A percentile compares a stretch with the other conserved stretches of the same genome.
These are phyloP conservation scores for Lycodopsis pacificus DNA, from an alignment of 2,797 vertebrate species.

Conservation along the genomic window DNA sequence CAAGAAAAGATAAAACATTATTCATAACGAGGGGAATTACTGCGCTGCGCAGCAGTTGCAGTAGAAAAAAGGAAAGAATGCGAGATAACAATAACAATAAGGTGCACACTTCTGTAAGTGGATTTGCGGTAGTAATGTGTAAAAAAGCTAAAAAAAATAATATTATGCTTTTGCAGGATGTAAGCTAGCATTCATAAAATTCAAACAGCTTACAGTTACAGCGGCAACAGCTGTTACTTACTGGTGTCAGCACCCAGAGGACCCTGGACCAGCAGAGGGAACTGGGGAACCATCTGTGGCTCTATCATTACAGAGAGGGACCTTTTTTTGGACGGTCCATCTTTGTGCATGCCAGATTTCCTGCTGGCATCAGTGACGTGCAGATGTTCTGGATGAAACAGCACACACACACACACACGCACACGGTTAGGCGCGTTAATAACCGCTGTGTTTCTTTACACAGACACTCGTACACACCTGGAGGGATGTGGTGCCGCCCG, in stretches of 20 bases:
- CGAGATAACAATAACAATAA: too few species aligned
- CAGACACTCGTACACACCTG: slow-evolving; percentile 39
- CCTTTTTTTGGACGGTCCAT: slow-evolving; percentile 28
- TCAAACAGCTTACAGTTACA: background rate
- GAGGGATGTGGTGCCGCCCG: slow-evolving; percentile 31
- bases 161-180: too few species aligned
- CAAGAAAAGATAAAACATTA: too few species aligned
- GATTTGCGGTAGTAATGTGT: background rate
- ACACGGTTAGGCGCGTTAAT: background rate
- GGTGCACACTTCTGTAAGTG: background rate
- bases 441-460: background rate
- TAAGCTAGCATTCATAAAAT: background rate
- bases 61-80: too few species aligned
- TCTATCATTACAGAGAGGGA: slow-evolving; percentile 1
- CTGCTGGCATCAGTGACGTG: slow-evolving; percentile 25
- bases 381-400: slow-evolving; percentile 24
- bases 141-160: background rate
- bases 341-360: slow-evolving; percentile 35
- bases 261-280: background rate
- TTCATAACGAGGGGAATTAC: too few species aligned
- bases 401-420: background rate
- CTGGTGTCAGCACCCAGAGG: slow-evolving; percentile 4
- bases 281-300: slow-evolving; percentile 22
- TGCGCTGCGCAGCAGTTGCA: too few species aligned
- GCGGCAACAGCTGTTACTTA: slow-evolving; percentile 12